phyloP scores from a whole-genome alignment of 1,140 invertebrate species.

The Brachionus calyciflorus region DNA sequence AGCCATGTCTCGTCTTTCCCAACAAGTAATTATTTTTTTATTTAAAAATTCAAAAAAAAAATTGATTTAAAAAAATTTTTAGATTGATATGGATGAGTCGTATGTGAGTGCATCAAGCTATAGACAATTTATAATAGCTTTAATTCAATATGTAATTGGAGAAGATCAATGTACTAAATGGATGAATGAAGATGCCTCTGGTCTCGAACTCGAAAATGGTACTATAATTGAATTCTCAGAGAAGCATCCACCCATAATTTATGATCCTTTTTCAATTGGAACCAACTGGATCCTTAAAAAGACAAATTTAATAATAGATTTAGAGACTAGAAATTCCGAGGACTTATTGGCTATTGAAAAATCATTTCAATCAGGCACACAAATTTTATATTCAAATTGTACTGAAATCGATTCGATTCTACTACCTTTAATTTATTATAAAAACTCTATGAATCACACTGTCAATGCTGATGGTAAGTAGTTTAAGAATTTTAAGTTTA shows the following conservation, averaged over 20 bases:
- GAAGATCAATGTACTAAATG: slow-evolving; percentile 11
- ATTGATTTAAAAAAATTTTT: not conserved
- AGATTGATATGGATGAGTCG: not conserved
- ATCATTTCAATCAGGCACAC: slow-evolving; percentile 32
- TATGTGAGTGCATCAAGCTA: slow-evolving; percentile 38
- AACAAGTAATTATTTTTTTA: not conserved
- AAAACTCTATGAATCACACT: slow-evolving; percentile 13
- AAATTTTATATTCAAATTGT: slow-evolving; percentile 23
- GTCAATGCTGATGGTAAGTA: not conserved
- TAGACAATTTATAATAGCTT: slow-evolving; percentile 35
- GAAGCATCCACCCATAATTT: slow-evolving; percentile 22
- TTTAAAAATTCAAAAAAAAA: not conserved
- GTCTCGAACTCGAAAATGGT: slow-evolving; percentile 32
- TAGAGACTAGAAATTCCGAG: slow-evolving; percentile 27
- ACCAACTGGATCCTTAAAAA: slow-evolving; percentile 22
- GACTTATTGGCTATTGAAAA: slow-evolving; percentile 34
- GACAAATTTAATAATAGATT: not conserved
- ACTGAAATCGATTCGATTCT: slow-evolving; percentile 38
- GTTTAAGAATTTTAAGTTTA: not conserved
- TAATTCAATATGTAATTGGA: slow-evolving; percentile 34
- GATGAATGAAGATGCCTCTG: slow-evolving; percentile 14
- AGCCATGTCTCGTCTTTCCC: not conserved
- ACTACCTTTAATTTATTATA: slow-evolving; percentile 28
- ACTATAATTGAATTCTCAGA: not conserved
- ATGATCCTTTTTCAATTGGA: slow-evolving; percentile 35